These are phyloP conservation scores for Brachionus manjavacas DNA, from an alignment of 1,140 invertebrate genomes.

Conservation along the genomic window DNA sequence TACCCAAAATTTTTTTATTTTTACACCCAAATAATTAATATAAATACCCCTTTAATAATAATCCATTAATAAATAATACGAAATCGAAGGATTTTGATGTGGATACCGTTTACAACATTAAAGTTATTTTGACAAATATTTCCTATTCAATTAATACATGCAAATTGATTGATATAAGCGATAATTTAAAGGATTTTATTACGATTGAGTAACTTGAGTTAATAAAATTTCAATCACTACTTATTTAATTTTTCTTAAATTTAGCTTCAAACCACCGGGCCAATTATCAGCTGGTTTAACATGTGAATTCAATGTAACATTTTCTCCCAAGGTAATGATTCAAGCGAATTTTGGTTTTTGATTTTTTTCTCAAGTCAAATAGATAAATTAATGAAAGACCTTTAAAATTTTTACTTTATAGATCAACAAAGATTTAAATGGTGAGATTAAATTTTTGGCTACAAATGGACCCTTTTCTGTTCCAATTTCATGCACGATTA, in stretches of 20 bases:
- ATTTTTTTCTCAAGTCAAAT: too few relatives aligned
- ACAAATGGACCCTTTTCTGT: conserved; percentile 56
- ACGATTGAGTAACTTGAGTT: conserved; percentile 50
- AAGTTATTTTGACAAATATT: conserved; percentile 56
- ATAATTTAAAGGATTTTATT: conserved; percentile 56
- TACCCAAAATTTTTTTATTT: too few relatives aligned
- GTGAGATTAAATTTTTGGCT: conserved; percentile 55
- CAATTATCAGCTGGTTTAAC: conserved; percentile 58
- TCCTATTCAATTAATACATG: conserved; percentile 56
- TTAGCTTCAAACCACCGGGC: conserved; percentile 57
- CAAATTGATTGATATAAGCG: conserved; percentile 53
- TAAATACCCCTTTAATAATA: too few relatives aligned
- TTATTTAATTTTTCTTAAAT: background rate
- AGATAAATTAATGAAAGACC: too few relatives aligned
- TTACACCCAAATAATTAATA: too few relatives aligned
- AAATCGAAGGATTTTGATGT: conserved; percentile 55
- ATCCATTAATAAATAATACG: conserved; percentile 10
- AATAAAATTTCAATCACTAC: background rate
- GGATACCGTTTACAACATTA: conserved; percentile 55
- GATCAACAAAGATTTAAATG: conserved; percentile 56
- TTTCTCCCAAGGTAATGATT: conserved; percentile 55
- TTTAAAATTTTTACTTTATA: conserved; percentile 40
- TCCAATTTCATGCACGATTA: conserved; percentile 54
- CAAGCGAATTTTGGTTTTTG: background rate
- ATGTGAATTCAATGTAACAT: conserved; percentile 56